Evolutionary conservation across 64 coral and sea anemone genomes (phyloP).

Genomic region (Actinia tenebrosa): DNA sequence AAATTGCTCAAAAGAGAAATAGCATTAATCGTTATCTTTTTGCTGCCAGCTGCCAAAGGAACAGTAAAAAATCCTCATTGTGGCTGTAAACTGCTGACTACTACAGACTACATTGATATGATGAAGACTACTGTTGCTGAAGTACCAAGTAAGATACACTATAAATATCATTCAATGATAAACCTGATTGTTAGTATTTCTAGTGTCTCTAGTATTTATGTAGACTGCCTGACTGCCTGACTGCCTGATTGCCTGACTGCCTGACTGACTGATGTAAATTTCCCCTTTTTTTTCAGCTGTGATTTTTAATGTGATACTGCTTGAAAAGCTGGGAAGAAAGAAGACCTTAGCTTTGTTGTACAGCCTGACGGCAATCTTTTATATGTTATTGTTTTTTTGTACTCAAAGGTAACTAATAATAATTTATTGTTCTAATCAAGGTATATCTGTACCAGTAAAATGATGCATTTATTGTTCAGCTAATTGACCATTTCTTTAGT

Average conservation of each 20-base stretch:
- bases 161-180: too few species aligned
- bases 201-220: too few species aligned
- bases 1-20: too few species aligned
- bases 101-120: constrained; percentile 35
- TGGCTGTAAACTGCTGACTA: constrained; percentile 51
- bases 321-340: constrained; percentile 52
- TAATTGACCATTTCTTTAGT: too few species aligned
- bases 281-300: constrained; percentile 20
- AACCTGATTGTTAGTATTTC: too few species aligned
- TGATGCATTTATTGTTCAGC: too few species aligned
- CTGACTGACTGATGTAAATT: background rate
- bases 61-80: constrained; percentile 25
- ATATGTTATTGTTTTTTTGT: constrained; percentile 38
- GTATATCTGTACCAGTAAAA: too few species aligned
- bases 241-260: too few species aligned
- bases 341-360: constrained; percentile 34
- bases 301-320: constrained; percentile 32
- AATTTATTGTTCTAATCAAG: too few species aligned
- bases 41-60: constrained; percentile 17
- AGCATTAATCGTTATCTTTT: background rate
- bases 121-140: constrained; percentile 57
- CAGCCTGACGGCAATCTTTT: constrained; percentile 2
- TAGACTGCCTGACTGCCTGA: too few species aligned
- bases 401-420: constrained; percentile 22
- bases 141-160: constrained; percentile 30